Percentiles rank a stretch among this genome's conserved stretches.
Evolutionary conservation across 2,113 vertebrate species (phyloP).

Genomic region (Anguilla japonica): DNA sequence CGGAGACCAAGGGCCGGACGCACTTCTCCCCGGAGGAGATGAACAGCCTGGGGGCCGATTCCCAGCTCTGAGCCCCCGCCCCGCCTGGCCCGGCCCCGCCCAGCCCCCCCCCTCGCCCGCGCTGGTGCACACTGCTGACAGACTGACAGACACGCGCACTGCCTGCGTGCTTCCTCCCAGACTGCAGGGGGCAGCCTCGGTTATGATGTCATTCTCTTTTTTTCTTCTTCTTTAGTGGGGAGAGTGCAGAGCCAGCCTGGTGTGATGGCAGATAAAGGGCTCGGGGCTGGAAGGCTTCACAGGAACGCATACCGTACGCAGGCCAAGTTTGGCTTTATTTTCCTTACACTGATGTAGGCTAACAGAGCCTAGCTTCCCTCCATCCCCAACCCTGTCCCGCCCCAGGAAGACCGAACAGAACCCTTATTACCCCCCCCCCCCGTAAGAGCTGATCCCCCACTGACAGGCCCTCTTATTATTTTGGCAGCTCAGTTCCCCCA

Average conservation of each 20-base stretch:
- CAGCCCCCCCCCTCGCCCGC: background rate
- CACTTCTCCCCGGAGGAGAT: constrained; percentile 82
- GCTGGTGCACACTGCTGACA: background rate
- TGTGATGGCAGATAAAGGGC: no score
- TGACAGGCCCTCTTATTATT: background rate
- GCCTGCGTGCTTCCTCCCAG: no score
- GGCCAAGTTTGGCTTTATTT: no score
- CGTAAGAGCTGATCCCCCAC: background rate
- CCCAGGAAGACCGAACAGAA: background rate
- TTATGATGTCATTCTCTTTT: no score
- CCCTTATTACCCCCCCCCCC: background rate
- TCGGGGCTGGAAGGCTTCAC: no score
- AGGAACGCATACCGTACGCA: no score
- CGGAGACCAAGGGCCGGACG: constrained; percentile 87
- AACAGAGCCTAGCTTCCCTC: no score
- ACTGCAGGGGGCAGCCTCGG: no score
- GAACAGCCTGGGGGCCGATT: constrained; percentile 82
- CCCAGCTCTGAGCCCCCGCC: constrained; percentile 69
- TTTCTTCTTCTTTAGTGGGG: no score
- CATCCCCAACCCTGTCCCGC: background rate
- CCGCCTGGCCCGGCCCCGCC: constrained; percentile 5
- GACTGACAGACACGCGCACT: background rate
- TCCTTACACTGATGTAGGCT: no score
- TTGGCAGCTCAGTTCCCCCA: background rate
- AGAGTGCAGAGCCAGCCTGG: no score